Conservation (phyloP, 2,797 vertebrate genomes). For the Pangasius djambal region DNA sequence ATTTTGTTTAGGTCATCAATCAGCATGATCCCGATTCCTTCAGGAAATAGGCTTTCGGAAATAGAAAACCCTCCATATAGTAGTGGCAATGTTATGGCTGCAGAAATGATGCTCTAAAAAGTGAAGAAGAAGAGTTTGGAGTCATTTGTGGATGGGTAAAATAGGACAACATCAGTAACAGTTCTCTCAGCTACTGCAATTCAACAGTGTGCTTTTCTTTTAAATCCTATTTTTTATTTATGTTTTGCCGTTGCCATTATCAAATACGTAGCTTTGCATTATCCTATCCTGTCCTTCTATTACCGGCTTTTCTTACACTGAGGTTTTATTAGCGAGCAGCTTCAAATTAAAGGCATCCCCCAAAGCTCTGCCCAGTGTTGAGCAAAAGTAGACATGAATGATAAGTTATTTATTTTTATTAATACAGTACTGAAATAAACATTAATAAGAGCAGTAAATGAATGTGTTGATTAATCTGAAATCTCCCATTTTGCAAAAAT, state of each 20-base stretch:
- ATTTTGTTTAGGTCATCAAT: background rate
- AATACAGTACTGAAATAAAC: background rate
- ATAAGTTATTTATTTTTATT: background rate
- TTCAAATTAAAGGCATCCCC: background rate
- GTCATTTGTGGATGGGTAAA: background rate
- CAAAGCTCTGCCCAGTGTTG: background rate
- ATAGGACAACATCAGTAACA: background rate
- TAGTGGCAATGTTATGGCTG: background rate
- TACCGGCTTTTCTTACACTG: background rate
- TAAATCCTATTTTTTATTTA: background rate
- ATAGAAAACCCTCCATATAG: background rate
- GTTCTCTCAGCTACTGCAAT: background rate
- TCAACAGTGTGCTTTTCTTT: too few species aligned
- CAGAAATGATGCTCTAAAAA: background rate
- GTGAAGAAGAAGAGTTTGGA: background rate
- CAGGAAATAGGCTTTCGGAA: background rate
- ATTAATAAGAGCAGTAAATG: background rate
- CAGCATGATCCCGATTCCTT: background rate
- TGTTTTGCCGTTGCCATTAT: background rate
- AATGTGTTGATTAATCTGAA: background rate
- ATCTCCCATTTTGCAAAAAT: background rate
- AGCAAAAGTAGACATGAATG: background rate
- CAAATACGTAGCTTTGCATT: background rate
- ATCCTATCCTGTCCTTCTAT: background rate
- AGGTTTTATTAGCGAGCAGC: background rate